phyloP scores from a whole-genome alignment of 2,797 vertebrate species.

The Psittacula echo region DNA sequence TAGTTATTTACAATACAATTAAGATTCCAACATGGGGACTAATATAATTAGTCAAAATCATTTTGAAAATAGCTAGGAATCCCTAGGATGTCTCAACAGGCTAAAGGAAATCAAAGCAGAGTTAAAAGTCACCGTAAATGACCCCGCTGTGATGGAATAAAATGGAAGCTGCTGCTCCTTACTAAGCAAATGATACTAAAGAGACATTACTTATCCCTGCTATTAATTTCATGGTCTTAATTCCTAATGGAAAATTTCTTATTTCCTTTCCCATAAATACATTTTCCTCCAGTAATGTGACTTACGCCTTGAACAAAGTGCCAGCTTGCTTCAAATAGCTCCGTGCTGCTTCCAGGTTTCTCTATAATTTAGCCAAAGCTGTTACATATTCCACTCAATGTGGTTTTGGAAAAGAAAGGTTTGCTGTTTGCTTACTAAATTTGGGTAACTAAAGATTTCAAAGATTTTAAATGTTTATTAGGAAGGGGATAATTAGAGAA shows the following conservation, averaged over 20 bases:
- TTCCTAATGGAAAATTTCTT: conserved; percentile 12
- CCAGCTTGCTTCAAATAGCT: not conserved
- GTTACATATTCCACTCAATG: not conserved
- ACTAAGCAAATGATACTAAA: conserved; percentile 23
- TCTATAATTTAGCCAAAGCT: not conserved
- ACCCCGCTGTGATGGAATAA: conserved; percentile 24
- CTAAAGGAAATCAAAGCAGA: not conserved
- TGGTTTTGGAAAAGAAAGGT: not conserved
- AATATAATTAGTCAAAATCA: conserved; percentile 47
- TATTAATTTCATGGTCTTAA: conserved; percentile 3
- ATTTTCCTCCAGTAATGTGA: conserved; percentile 7
- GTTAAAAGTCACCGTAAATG: not conserved
- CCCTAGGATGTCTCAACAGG: not conserved
- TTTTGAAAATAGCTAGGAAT: conserved; percentile 34
- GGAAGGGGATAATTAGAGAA: not conserved
- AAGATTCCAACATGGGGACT: not conserved
- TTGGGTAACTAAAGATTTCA: not conserved
- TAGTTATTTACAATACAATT: conserved; percentile 18
- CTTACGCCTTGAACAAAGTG: not conserved
- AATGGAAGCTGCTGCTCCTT: conserved; percentile 13
- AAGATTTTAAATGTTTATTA: not conserved
- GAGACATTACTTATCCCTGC: not conserved
- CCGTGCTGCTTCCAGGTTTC: not conserved
- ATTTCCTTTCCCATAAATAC: conserved; percentile 6
- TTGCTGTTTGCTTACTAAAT: not conserved